These are phyloP conservation scores for Oikopleura albicans DNA, from an alignment of 23 tunicate genomes.

Conservation along the genomic window DNA sequence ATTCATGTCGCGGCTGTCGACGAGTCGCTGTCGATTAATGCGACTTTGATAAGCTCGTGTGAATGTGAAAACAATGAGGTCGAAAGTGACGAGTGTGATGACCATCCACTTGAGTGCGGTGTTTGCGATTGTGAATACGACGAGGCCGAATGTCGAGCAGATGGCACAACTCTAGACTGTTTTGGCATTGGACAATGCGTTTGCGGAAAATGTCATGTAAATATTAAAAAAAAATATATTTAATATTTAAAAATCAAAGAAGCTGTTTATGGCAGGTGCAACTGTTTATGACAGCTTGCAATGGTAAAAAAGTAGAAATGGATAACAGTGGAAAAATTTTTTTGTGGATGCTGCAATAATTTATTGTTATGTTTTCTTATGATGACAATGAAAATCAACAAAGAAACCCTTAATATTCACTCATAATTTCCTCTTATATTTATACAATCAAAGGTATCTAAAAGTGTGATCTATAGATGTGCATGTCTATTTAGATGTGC, in stretches of 20 bases:
- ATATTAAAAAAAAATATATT: background rate
- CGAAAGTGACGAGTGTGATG: background rate
- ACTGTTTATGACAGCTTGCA: too few species aligned
- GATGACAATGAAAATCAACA: too few species aligned
- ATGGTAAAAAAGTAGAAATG: too few species aligned
- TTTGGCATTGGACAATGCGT: background rate
- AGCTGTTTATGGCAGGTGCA: background rate
- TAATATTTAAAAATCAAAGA: background rate
- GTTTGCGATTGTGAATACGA: background rate
- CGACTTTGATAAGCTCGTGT: background rate
- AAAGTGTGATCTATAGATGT: too few species aligned
- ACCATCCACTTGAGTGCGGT: background rate
- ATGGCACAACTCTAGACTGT: background rate
- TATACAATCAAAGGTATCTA: too few species aligned
- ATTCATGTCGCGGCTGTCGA: background rate
- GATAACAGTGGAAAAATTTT: too few species aligned
- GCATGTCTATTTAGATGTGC: too few species aligned
- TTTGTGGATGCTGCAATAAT: too few species aligned
- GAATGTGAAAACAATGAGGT: background rate
- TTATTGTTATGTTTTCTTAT: too few species aligned
- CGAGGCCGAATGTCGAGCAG: background rate
- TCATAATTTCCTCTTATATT: too few species aligned
- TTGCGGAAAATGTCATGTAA: background rate
- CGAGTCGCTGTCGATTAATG: background rate
- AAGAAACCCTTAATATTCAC: too few species aligned